Evolutionary conservation across 2,888 invertebrate species (phyloP).

Genomic region (Latrodectus hesperus): DNA sequence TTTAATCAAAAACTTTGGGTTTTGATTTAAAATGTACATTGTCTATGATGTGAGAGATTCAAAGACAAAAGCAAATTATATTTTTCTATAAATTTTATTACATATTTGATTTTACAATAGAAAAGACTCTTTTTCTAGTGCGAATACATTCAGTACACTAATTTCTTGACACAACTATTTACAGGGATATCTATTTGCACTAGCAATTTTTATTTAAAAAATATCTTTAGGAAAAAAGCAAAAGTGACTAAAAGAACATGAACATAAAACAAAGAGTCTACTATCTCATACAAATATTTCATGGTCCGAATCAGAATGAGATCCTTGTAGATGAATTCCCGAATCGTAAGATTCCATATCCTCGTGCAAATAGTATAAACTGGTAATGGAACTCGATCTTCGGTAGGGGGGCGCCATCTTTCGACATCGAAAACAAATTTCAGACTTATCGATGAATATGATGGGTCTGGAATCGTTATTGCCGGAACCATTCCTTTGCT

Average conservation of each 20-base stretch:
- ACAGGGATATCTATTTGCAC: too few relatives aligned
- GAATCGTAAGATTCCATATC: constrained; percentile 69
- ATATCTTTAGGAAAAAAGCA: too few relatives aligned
- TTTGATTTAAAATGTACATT: too few relatives aligned
- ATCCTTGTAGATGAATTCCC: constrained; percentile 67
- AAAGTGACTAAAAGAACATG: neutral
- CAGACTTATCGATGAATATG: constrained; percentile 63
- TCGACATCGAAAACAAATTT: constrained; percentile 56
- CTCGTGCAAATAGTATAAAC: constrained; percentile 59
- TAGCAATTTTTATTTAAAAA: too few relatives aligned
- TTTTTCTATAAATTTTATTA: too few relatives aligned
- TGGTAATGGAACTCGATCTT: constrained; percentile 54
- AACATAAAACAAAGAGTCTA: neutral
- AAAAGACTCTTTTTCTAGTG: too few relatives aligned
- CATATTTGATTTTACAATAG: too few relatives aligned
- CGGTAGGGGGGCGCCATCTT: constrained; percentile 65
- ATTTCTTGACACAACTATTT: too few relatives aligned
- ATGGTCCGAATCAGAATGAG: constrained; percentile 69
- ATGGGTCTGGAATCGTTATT: constrained; percentile 41
- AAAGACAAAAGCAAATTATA: too few relatives aligned
- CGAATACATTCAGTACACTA: too few relatives aligned
- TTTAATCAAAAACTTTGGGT: too few relatives aligned
- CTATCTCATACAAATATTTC: constrained; percentile 66
- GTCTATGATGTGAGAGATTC: too few relatives aligned
- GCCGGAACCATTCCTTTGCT: constrained; percentile 17